These are phyloP conservation scores for Gymnopithys bicolor DNA, from an alignment of 2,797 vertebrate species.

Conservation along the genomic window DNA sequence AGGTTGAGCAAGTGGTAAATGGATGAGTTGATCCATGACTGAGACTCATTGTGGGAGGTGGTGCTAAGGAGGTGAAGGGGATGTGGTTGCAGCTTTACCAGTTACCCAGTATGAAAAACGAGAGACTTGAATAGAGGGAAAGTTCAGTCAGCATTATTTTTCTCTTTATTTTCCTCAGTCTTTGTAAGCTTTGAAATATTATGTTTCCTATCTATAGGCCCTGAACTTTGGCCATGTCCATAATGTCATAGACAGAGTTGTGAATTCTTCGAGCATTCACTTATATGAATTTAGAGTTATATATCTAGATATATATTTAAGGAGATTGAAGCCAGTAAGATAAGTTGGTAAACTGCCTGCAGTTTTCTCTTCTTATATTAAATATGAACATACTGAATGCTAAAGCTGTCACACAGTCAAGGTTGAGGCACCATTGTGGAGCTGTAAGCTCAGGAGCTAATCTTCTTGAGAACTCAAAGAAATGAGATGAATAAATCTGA, in stretches of 20 bases:
- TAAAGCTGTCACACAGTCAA: background rate
- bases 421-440: background rate
- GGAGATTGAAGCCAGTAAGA: background rate
- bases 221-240: background rate
- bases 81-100: background rate
- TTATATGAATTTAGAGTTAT: background rate
- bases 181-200: background rate
- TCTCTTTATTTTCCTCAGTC: background rate
- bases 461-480: background rate
- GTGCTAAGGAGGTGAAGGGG: background rate
- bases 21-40: background rate
- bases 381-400: background rate
- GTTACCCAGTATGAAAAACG: background rate
- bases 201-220: background rate
- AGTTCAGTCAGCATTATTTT: background rate
- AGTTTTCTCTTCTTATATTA: background rate
- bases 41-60: background rate
- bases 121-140: background rate
- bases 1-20: conserved; percentile 8
- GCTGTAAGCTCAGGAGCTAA: background rate
- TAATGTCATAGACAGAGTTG: background rate
- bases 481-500: conserved; percentile 5
- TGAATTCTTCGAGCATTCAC: background rate
- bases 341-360: background rate
- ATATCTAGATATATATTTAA: background rate